A percentile compares a stretch with the other conserved stretches of the same genome.
Conservation (phyloP, 2,113 vertebrate genomes). For the Struthidea cinerea region DNA sequence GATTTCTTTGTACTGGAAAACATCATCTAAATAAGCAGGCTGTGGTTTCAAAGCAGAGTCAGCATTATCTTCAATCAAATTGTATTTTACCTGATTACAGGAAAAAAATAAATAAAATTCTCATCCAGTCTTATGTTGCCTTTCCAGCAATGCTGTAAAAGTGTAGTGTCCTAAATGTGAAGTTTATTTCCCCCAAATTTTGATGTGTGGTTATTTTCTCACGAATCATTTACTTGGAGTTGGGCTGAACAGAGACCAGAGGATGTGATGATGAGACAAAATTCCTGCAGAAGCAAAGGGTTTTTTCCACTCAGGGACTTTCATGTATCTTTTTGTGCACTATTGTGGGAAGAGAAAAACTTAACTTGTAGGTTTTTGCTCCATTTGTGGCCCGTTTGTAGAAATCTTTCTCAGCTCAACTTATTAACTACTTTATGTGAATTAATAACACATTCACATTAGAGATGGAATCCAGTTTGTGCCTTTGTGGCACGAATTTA, state of each 20-base stretch:
- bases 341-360: not conserved
- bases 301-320: not conserved
- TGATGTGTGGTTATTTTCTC: not conserved
- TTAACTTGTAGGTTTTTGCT: not conserved
- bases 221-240: rapidly evolving
- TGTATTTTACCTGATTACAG: not conserved
- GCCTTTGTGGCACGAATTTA: not conserved
- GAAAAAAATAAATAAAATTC: not conserved
- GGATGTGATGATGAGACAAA: not conserved
- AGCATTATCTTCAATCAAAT: not conserved
- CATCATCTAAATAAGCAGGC: not conserved
- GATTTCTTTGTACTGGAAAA: not conserved
- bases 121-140: rapidly evolving
- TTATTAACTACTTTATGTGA: not conserved
- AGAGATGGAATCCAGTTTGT: not conserved
- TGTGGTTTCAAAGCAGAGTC: not conserved
- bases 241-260: not conserved
- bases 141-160: not conserved
- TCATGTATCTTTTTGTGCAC: not conserved
- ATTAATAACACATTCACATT: not conserved
- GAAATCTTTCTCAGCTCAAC: not conserved
- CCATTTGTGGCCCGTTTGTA: not conserved
- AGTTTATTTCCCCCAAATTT: not conserved
- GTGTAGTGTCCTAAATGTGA: rapidly evolving
- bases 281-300: not conserved